Base-by-base conservation (phyloP, 2,113 vertebrate genomes). In the Electrona antarctica region DNA sequence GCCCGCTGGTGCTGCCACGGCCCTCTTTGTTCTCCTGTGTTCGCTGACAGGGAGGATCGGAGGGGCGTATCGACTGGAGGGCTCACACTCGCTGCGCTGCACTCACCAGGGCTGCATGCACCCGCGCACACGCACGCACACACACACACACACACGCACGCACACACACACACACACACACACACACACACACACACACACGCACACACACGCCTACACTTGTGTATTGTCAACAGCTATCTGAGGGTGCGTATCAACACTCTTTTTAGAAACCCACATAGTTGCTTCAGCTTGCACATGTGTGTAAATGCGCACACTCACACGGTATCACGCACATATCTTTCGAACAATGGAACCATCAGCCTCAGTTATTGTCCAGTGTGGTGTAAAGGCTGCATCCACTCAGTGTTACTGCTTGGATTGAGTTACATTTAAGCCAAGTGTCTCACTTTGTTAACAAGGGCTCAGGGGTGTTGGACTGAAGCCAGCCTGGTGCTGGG, bases 21-120 rank as follows among this genome's bases (percentile, higher is more conserved):
- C 81, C 69, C 73, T 76, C 86, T 91, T 92, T 91, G 87, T 92
- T 91, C 89, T 85, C 45, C 69, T 52, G 61, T 84, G 84, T 87
- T 80, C 82, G 81, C 84, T 88, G 87, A 91, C 77, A 60, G 52
- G 67, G 60, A 49, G 70, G 83, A 81, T 90, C 66, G 80, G 73
- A 72, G 81, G 74, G 83, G 80, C 60, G 79, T 85, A 89, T 87
- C 67, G 81, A 86, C 64, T 50, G 78, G 33, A 41, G 69, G 55
- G 70, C 77, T 85, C 79, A 78, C 83, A 76, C 71, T 41, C 13
- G 72, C 13, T 41, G 33, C 33, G 65, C 74, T 80, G 82, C 73
- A 2, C 82, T 91, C 87, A 81, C 87, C 83, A 52, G n/a, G 81
- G 81, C 74, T 88, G 85, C 77, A 71, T 59, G 69, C 62, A 61